Percentiles rank a stretch among this genome's conserved stretches.
Conservation (phyloP, 2,888 invertebrate species). For the Torymus auratus region DNA sequence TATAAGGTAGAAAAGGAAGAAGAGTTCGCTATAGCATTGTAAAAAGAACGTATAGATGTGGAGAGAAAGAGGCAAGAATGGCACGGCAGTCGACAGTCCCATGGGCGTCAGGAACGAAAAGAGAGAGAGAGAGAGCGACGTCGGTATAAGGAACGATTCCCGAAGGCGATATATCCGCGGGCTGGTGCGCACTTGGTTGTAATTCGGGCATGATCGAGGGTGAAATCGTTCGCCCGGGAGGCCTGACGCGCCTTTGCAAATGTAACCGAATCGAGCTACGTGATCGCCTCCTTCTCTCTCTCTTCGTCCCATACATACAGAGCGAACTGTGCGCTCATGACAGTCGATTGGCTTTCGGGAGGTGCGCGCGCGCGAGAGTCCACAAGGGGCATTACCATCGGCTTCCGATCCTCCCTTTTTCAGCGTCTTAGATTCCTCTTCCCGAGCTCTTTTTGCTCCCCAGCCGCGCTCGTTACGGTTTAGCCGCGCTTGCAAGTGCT, state of each 20-base stretch:
- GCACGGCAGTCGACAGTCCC: conserved; percentile 19
- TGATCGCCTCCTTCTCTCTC: not conserved
- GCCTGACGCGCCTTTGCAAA: not conserved
- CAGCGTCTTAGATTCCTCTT: not conserved
- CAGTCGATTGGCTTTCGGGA: conserved; percentile 25
- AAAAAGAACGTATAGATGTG: not conserved
- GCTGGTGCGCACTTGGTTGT: conserved; percentile 53
- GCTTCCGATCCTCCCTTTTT: not conserved
- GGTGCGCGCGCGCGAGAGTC: not conserved
- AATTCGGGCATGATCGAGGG: conserved; percentile 61
- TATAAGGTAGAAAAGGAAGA: not conserved
- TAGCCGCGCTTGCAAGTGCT: conserved; percentile 2
- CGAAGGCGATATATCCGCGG: conserved; percentile 60
- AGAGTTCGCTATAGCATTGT: no score
- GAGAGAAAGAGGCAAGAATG: not conserved
- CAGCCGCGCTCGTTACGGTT: not conserved
- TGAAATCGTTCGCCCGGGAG: conserved; percentile 58
- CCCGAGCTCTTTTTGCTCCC: not conserved
- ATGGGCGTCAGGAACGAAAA: conserved; percentile 17
- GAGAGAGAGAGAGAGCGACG: not conserved
- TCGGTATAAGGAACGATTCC: conserved; percentile 52
- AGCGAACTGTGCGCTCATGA: not conserved
- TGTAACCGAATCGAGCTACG: not conserved
- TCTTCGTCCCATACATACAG: no score
- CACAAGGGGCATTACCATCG: not conserved